These are phyloP conservation scores for Agrenia bidenticulata DNA, from an alignment of 2,888 invertebrate species.

Conservation along the genomic window DNA sequence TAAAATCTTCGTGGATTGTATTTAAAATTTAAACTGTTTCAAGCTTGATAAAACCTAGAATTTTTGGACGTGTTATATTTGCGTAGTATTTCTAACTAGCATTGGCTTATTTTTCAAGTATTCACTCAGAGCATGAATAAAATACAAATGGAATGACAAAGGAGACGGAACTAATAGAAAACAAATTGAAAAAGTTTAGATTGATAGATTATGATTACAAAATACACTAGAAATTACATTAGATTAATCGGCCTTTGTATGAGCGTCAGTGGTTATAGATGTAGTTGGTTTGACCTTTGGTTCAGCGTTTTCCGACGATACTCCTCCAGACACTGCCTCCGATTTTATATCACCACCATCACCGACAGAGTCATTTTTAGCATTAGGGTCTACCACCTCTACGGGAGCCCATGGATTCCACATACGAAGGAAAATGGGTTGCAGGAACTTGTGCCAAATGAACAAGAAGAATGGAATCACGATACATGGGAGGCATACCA, in stretches of 20 bases:
- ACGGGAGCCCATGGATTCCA: conserved; percentile 75
- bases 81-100: no score
- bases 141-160: no score
- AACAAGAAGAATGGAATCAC: conserved; percentile 78
- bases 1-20: no score
- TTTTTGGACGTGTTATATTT: no score
- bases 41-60: no score
- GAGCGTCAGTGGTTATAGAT: background rate
- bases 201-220: no score
- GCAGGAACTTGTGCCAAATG: conserved; percentile 80
- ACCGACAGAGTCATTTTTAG: conserved; percentile 10
- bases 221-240: no score
- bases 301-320: conserved; percentile 50
- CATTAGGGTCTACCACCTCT: conserved; percentile 62
- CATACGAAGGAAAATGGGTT: conserved; percentile 74
- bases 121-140: no score
- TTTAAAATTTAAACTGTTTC: no score
- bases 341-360: conserved; percentile 1
- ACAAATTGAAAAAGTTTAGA: no score
- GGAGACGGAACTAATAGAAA: no score
- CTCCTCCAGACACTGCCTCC: conserved; percentile 46
- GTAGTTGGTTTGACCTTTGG: background rate
- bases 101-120: no score
- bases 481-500: conserved; percentile 84
- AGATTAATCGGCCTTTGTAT: conserved; percentile 16